Conservation (phyloP, 2,797 vertebrate genomes). For the Pampus argenteus region DNA sequence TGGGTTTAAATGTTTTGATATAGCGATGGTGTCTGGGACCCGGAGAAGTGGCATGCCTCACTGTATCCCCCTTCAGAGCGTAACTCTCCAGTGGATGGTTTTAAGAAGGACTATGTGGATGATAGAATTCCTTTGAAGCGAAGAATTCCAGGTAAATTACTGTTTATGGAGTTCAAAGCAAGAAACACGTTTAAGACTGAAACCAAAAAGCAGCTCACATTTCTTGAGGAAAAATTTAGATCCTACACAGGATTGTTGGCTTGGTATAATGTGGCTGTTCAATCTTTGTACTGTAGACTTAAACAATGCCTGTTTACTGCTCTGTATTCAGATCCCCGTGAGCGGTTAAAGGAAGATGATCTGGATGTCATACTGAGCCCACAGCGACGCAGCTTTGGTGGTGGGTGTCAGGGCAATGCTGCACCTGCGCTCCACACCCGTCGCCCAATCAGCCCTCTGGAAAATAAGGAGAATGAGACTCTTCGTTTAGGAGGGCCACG, state of each 20-base stretch:
- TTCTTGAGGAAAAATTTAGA: too few species aligned
- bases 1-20: slow-evolving; percentile 34
- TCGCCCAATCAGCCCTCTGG: slow-evolving; percentile 91
- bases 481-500: slow-evolving; percentile 90
- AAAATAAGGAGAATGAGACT: slow-evolving; percentile 94
- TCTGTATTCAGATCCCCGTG: slow-evolving; percentile 90
- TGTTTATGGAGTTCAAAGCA: background rate
- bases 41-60: slow-evolving; percentile 99
- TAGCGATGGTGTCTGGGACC: slow-evolving; percentile 98
- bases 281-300: background rate
- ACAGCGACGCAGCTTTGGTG: slow-evolving; percentile 95
- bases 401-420: slow-evolving; percentile 92
- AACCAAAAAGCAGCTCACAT: background rate
- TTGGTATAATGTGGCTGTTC: background rate
- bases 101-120: slow-evolving; percentile 92
- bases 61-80: slow-evolving; percentile 93
- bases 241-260: background rate
- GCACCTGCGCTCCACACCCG: slow-evolving; percentile 83
- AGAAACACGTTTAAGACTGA: background rate
- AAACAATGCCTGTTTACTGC: background rate
- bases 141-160: slow-evolving; percentile 89
- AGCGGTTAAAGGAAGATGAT: slow-evolving; percentile 97
- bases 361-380: slow-evolving; percentile 96
- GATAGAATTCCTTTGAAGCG: slow-evolving; percentile 92
- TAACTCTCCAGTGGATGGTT: slow-evolving; percentile 91